Base-by-base conservation (phyloP, 2,888 invertebrate species). In the Eudasyphora cyanicolor region DNA sequence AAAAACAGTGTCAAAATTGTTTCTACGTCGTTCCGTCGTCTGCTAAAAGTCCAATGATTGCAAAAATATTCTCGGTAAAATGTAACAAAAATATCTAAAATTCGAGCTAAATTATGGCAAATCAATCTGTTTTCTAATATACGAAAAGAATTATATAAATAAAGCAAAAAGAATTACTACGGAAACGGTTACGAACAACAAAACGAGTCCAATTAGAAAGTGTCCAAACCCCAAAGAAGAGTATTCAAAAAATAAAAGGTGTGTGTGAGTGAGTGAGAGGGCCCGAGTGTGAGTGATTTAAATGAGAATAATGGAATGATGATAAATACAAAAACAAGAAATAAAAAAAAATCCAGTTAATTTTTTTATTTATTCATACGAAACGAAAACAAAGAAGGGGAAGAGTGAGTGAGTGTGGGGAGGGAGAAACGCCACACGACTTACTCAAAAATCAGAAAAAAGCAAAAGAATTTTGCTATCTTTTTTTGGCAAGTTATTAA, bases 1-100 rank as follows among this genome's bases (percentile, higher is more conserved):
- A 77, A 75, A 78, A 19, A 21, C 76, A 83, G 77, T 83, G 83
- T 83, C 83, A 80, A 80, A 82, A 78, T 71, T 38, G 57, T 78
- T 78, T 49, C 32, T 84, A 79, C 84, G 80, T 78, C 80, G 84
- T 84, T 75, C 75, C 62, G 38, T 80, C 74, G 74, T 75, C 71
- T 78, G 19, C 64, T 35, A 38, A 38, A 24, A 51, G 24, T n/a
- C n/a, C n/a, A n/a, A n/a, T n/a, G 78, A 38, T 67, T 76, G 38
- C 60, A 54, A 83, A 80, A 78, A 45, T 62, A 76, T 35, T 75
- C 19, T 51, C 32, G 32, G 2, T 64, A 76, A 76, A 51, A 76
- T 35, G 32, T 64, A 64, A 49, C 49, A 49, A 69, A 77, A 3
- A 70, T 70, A 17, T 0, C 67, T 19, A 29, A 77, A 49, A n/a